phyloP scores from a whole-genome alignment of 1,140 invertebrate species.

The Orchesella cincta region DNA sequence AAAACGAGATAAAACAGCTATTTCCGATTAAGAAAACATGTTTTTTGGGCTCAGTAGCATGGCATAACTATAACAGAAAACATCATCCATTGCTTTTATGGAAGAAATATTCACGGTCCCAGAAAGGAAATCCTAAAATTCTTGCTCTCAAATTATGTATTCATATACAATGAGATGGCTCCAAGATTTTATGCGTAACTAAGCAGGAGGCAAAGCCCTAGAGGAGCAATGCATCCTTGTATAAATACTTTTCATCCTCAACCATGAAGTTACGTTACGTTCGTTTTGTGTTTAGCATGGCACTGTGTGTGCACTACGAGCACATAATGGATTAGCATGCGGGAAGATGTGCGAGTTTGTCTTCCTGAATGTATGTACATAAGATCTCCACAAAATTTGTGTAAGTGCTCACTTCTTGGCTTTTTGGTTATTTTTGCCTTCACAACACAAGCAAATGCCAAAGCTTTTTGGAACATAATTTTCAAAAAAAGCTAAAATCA shows the following conservation, averaged over 20 bases:
- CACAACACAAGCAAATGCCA: background rate
- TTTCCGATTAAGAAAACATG: constrained; percentile 18
- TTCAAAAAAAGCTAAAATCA: background rate
- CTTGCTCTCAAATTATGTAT: constrained; percentile 1
- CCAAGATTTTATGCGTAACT: constrained; percentile 18
- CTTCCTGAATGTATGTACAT: too few species aligned
- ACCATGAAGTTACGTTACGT: too few species aligned
- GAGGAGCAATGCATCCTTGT: too few species aligned
- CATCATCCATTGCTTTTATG: background rate
- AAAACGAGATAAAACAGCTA: background rate
- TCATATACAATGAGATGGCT: background rate
- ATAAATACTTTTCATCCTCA: too few species aligned
- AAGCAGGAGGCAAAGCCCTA: constrained; percentile 7
- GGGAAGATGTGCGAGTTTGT: too few species aligned
- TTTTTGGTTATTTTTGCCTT: constrained; percentile 12
- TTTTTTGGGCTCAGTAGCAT: background rate
- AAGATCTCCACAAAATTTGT: background rate
- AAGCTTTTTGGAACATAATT: background rate
- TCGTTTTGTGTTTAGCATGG: too few species aligned
- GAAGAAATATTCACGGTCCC: background rate
- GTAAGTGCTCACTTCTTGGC: background rate
- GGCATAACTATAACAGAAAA: background rate
- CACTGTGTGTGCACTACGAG: too few species aligned
- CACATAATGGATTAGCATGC: too few species aligned
- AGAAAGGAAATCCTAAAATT: constrained; percentile 12